These are phyloP conservation scores for Dipodomys merriami DNA, from an alignment of 2,113 vertebrate genomes.

Conservation along the genomic window DNA sequence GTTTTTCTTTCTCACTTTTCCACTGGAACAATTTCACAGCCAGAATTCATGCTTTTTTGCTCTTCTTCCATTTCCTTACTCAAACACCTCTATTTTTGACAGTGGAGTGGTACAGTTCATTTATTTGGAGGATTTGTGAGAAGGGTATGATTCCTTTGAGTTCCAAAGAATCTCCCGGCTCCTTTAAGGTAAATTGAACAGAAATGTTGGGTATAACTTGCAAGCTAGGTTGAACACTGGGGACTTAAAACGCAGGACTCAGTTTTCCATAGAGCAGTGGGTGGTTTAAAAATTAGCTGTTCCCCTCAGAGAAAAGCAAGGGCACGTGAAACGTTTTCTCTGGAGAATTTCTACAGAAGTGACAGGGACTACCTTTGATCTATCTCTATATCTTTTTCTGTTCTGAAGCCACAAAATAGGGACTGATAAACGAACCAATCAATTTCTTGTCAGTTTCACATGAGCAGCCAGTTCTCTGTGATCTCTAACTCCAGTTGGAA, in stretches of 20 bases:
- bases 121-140: conserved; percentile 6
- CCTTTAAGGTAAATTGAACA: not conserved
- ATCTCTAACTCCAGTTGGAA: not conserved
- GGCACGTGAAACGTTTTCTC: not conserved
- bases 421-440: not conserved
- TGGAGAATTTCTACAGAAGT: not conserved
- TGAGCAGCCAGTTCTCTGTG: not conserved
- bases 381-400: not conserved
- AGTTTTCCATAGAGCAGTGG: not conserved
- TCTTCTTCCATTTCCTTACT: not conserved
- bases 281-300: not conserved
- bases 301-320: not conserved
- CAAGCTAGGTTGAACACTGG: not conserved
- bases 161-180: not conserved
- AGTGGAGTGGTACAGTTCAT: not conserved
- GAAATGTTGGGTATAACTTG: rapidly evolving
- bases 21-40: not conserved
- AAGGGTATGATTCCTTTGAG: not conserved
- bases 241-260: not conserved
- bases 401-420: not conserved
- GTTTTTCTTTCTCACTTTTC: conserved; percentile 8
- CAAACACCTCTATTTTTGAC: not conserved
- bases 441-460: not conserved
- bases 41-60: not conserved
- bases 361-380: not conserved